Base-by-base conservation (phyloP, 1,140 invertebrate genomes). In the Episyrphus balteatus region DNA sequence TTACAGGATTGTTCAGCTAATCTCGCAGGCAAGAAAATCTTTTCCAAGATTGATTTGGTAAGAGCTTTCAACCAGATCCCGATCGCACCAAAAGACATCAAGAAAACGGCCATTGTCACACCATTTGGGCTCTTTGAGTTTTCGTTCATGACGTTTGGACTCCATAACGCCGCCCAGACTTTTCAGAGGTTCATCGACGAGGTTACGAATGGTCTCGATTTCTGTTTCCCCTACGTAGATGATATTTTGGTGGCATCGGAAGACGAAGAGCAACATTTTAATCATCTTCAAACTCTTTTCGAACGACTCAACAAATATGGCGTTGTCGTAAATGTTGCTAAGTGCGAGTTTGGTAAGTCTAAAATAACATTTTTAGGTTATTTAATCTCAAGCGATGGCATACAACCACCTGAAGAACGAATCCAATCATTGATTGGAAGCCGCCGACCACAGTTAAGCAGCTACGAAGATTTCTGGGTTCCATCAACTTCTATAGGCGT, bases 11-110 rank as follows among this genome's bases (percentile, higher is more conserved):
- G 62, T 13, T 49, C 73, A 0, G 49, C 64, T 37, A 44, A 26
- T 5, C 44, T 75, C 6, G 43, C 47, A 2, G 68, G 62, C 0
- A 47, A 52, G 2, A 54, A 40, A 3, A 56, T 62, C 17, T 76
- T 77, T 47, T 56, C 62, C 1, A 59, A 51, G 3, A 36, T 79
- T 1, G 75, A 79, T 56, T 41, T 76, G 1, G 44, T 49, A 0
- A 58, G 56, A 30, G 75, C 75, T 0, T 80, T 73, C 51, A 62
- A 69, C 51, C 74, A 73, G 40, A 62, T 72, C 0, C 64, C 63
- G 0, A 53, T 72, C 1, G 47, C 48, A 3, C 31, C 42, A 10
- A 55, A 64, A 13, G 64, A 70, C 42, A 55, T 71, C 11, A 19
- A 40, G 13, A 70, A 72, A 48, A 71, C 66, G 1, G 61, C 66